Conservation (phyloP, 1,140 invertebrate genomes). For the Archegozetes longisetosus region DNA sequence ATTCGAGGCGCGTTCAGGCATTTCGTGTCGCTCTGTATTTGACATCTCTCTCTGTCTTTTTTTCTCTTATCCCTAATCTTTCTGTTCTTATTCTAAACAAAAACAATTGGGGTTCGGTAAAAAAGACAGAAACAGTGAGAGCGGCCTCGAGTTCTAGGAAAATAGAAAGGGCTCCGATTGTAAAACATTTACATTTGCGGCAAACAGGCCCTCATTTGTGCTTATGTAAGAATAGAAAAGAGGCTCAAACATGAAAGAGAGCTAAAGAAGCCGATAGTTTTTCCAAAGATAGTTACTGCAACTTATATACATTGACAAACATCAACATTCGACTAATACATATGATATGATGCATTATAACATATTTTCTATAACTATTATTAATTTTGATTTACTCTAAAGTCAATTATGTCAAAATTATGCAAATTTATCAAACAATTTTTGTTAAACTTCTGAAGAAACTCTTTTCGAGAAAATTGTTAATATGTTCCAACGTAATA, state of each 20-base stretch:
- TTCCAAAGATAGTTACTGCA: too few relatives aligned
- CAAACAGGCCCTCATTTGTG: neutral
- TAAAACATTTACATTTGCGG: neutral
- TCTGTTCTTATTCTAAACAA: neutral
- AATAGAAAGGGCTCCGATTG: neutral
- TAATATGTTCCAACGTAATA: neutral
- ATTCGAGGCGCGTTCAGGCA: neutral
- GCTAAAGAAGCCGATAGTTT: too few relatives aligned
- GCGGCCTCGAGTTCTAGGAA: neutral
- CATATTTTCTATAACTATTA: too few relatives aligned
- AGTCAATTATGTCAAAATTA: neutral
- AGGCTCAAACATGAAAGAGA: too few relatives aligned
- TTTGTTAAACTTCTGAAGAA: neutral
- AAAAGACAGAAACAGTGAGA: neutral
- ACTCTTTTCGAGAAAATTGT: neutral
- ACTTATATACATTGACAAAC: too few relatives aligned
- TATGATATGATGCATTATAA: too few relatives aligned
- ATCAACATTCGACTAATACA: too few relatives aligned
- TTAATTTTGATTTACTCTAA: too few relatives aligned
- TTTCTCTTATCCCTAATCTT: neutral
- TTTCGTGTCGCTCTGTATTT: too few relatives aligned
- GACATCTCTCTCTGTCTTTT: neutral
- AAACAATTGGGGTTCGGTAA: neutral
- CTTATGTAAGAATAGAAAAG: neutral
- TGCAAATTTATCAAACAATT: neutral